Percentiles rank a stretch among this genome's conserved stretches.
phyloP scores from a whole-genome alignment of 1,140 invertebrate genomes.

The Drosophila seguyi region DNA sequence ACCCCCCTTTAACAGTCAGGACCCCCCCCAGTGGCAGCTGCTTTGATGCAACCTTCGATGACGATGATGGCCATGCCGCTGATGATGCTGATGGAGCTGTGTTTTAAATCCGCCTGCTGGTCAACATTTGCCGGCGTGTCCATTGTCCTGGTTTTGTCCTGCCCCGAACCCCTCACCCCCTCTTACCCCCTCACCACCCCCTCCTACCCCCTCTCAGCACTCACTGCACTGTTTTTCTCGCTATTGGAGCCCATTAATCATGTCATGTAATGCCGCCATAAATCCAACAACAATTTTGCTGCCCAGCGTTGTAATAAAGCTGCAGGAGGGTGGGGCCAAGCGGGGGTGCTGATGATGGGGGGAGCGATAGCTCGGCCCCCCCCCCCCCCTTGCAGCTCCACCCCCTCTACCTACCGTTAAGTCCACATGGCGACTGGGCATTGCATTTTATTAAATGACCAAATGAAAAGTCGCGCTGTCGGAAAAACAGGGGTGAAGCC shows the following conservation, averaged over 20 bases:
- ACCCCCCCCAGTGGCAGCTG: conserved; percentile 37
- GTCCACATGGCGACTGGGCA: conserved; percentile 47
- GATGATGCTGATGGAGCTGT: conserved; percentile 45
- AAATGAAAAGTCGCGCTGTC: conserved; percentile 81
- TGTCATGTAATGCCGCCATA: conserved; percentile 82
- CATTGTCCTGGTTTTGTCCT: conserved; percentile 44
- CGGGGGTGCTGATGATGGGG: neutral
- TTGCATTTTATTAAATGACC: conserved; percentile 82
- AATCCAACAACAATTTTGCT: conserved; percentile 79
- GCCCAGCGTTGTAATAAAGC: conserved; percentile 49
- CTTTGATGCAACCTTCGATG: conserved; percentile 37
- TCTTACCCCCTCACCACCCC: neutral
- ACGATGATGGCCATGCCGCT: neutral
- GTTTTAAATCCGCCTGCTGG: conserved; percentile 54
- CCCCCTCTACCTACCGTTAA: neutral
- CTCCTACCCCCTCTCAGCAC: neutral
- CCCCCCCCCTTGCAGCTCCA: no score
- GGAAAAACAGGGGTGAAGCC: conserved; percentile 20
- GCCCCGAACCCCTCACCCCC: neutral
- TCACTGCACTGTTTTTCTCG: conserved; percentile 20
- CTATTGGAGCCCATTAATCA: conserved; percentile 75
- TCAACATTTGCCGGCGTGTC: conserved; percentile 54
- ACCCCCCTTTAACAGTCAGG: neutral
- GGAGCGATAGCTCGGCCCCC: neutral
- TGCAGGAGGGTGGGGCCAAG: neutral